Percentiles rank a stretch among this genome's conserved stretches.
These are phyloP conservation scores for Pipistrellus pygmaeus DNA, from an alignment of 2,797 vertebrate genomes.

Conservation along the genomic window DNA sequence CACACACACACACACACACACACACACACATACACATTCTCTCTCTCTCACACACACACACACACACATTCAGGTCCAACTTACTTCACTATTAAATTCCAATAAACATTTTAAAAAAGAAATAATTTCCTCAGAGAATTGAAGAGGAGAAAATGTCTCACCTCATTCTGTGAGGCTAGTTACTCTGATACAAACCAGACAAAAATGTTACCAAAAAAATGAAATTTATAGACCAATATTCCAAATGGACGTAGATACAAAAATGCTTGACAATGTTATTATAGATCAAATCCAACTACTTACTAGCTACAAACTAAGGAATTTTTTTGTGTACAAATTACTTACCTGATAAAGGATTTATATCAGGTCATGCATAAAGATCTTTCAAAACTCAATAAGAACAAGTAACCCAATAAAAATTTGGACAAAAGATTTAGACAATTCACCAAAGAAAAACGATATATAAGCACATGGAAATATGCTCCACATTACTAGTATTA, in stretches of 20 bases:
- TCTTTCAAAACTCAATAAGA: constrained; percentile 37
- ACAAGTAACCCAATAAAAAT: neutral
- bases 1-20: neutral
- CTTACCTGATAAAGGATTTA: neutral
- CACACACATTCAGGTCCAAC: neutral
- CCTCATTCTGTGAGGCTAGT: neutral
- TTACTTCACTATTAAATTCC: constrained; percentile 16
- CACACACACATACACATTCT: neutral
- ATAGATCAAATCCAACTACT: neutral
- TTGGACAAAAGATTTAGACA: neutral
- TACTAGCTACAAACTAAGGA: neutral
- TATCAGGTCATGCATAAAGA: neutral
- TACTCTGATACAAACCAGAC: neutral
- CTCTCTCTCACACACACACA: neutral
- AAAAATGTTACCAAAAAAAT: neutral
- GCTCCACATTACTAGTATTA: neutral
- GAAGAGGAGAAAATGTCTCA: neutral
- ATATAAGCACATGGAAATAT: neutral
- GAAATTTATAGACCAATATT: neutral
- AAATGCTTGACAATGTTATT: neutral
- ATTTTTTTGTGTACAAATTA: neutral
- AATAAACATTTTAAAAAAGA: neutral
- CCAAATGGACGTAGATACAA: neutral
- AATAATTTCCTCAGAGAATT: constrained; percentile 14
- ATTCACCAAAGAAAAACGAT: neutral